phyloP scores from a whole-genome alignment of 2,888 invertebrate genomes.

The Alcis repandata region DNA sequence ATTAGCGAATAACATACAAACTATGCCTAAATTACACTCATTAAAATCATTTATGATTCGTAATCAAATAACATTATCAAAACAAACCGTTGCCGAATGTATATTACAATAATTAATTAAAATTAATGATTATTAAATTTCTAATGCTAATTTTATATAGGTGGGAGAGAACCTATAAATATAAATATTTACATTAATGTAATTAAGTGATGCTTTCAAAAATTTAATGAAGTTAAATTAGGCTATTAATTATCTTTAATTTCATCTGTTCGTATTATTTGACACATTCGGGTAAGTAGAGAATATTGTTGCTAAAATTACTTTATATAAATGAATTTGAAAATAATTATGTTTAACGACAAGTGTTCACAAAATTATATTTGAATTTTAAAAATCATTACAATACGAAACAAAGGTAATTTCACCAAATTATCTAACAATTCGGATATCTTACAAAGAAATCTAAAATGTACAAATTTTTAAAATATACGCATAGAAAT shows the following conservation, averaged over 20 bases:
- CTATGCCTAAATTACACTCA: constrained; percentile 68
- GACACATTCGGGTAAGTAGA: background rate
- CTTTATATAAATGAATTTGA: background rate
- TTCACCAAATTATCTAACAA: background rate
- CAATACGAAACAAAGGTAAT: too few relatives aligned
- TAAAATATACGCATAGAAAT: background rate
- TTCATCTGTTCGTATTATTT: background rate
- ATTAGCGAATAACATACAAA: constrained; percentile 68
- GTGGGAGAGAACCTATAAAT: constrained; percentile 1
- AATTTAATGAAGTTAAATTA: background rate
- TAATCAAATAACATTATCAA: constrained; percentile 54
- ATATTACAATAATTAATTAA: constrained; percentile 53
- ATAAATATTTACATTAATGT: constrained; percentile 10
- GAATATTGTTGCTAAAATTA: background rate
- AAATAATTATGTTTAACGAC: too few relatives aligned
- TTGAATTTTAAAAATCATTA: too few relatives aligned
- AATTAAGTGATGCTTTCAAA: background rate
- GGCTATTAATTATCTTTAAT: background rate
- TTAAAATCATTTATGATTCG: constrained; percentile 59
- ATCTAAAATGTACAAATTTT: background rate
- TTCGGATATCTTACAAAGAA: background rate
- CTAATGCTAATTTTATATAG: constrained; percentile 27
- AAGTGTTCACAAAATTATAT: too few relatives aligned
- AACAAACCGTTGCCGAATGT: constrained; percentile 43
- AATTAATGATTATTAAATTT: constrained; percentile 21